Evolutionary conservation across 2,113 vertebrate genomes (phyloP).

Genomic region (Bathybates hornii): DNA sequence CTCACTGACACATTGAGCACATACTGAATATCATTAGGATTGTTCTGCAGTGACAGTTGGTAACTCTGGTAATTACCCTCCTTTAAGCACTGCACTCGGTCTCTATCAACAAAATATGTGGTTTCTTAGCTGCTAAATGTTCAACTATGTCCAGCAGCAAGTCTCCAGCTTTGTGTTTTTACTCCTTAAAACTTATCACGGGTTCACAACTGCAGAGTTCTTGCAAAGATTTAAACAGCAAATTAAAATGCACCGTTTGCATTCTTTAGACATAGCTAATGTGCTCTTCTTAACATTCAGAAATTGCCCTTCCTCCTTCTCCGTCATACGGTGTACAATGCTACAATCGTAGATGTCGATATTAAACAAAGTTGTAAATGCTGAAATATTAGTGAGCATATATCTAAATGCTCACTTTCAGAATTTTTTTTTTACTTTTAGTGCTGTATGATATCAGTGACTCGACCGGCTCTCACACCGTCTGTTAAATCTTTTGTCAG

Average conservation of each 20-base stretch:
- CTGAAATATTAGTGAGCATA: background rate
- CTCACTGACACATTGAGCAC: background rate
- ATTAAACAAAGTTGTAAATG: background rate
- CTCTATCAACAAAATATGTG: background rate
- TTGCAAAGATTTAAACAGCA: background rate
- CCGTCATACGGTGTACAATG: background rate
- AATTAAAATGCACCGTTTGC: background rate
- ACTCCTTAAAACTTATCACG: background rate
- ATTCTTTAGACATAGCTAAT: background rate
- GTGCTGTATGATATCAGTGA: background rate
- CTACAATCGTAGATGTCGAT: background rate
- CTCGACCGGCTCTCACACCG: rapidly evolving
- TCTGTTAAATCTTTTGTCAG: background rate
- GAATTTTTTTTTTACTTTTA: rapidly evolving
- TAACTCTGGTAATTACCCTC: background rate
- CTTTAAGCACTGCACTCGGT: background rate
- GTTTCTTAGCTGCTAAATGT: background rate
- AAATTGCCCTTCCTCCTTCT: background rate
- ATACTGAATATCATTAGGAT: background rate
- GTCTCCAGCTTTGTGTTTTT: background rate
- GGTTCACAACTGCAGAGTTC: background rate
- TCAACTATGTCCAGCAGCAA: background rate
- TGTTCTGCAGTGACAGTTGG: background rate
- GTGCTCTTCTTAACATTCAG: background rate
- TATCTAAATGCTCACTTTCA: background rate